Percentiles rank a stretch among this genome's conserved stretches.
These are phyloP conservation scores for Cephalopachus bancanus DNA, from an alignment of 2,797 vertebrate species.

Conservation along the genomic window DNA sequence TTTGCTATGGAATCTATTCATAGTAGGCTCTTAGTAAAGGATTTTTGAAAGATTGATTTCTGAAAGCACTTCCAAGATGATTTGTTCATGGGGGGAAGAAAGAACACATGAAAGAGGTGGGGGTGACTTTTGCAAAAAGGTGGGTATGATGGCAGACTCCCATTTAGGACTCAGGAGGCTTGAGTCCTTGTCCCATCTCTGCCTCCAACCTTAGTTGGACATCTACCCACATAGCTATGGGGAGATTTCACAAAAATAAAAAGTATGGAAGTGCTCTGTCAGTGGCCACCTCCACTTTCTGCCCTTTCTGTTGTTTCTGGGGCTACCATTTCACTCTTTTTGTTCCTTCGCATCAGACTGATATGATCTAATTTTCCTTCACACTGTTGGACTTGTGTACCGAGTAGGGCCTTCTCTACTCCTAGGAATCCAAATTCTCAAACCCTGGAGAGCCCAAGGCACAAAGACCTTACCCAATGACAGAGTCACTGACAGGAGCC, in stretches of 20 bases:
- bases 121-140: background rate
- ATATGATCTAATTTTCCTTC: background rate
- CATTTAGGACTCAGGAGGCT: background rate
- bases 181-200: background rate
- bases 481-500: background rate
- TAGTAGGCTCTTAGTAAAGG: background rate
- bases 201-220: background rate
- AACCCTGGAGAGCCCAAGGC: background rate
- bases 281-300: background rate
- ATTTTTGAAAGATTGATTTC: background rate
- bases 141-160: background rate
- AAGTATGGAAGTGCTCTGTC: no score
- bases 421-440: background rate
- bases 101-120: background rate
- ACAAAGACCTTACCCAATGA: background rate
- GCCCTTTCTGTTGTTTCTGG: background rate
- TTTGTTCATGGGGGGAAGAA: background rate
- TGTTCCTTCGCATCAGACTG: background rate
- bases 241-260: background rate
- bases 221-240: background rate
- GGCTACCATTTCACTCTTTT: background rate
- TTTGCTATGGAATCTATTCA: background rate
- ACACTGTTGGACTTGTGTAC: background rate
- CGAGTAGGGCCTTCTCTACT: background rate
- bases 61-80: constrained; percentile 8